Evolutionary conservation across 1,140 invertebrate species (phyloP).

Genomic region (Philotrypesis tridentata): DNA sequence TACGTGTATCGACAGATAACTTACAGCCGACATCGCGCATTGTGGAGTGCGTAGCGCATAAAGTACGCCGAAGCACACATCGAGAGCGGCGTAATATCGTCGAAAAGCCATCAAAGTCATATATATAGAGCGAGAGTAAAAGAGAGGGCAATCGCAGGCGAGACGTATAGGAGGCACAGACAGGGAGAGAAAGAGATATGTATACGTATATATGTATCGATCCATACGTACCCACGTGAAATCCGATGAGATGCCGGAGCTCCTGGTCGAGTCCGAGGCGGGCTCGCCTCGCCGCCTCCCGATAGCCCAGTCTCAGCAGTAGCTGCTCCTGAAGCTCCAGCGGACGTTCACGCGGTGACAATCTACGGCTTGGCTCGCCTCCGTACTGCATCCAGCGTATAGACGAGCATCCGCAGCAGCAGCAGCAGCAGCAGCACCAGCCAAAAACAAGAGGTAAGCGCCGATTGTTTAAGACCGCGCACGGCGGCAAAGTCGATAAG

Average conservation of each 20-base stretch:
- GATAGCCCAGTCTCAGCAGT: slow-evolving; percentile 77
- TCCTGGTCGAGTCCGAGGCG: slow-evolving; percentile 80
- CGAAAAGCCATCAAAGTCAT: too few species aligned
- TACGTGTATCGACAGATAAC: too few species aligned
- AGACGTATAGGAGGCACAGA: too few species aligned
- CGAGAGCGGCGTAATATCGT: too few species aligned
- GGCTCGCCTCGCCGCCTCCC: slow-evolving; percentile 74
- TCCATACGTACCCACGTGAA: slow-evolving; percentile 73
- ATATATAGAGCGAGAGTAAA: too few species aligned
- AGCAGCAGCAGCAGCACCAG: neutral
- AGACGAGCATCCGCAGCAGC: too few species aligned
- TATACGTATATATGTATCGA: neutral
- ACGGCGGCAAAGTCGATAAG: neutral
- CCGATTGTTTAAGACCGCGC: neutral
- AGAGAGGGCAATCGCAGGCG: too few species aligned
- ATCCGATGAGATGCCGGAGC: slow-evolving; percentile 76
- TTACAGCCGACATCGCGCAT: too few species aligned
- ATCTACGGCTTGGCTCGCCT: slow-evolving; percentile 74
- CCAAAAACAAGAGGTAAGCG: neutral
- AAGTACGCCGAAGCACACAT: too few species aligned
- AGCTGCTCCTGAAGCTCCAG: slow-evolving; percentile 79
- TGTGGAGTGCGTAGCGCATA: too few species aligned
- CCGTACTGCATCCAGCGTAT: slow-evolving; percentile 75
- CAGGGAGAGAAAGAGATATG: neutral
- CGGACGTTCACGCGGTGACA: slow-evolving; percentile 75